Conservation (phyloP, 64 coral and sea anemone genomes). For the Astreopora myriophthalma region DNA sequence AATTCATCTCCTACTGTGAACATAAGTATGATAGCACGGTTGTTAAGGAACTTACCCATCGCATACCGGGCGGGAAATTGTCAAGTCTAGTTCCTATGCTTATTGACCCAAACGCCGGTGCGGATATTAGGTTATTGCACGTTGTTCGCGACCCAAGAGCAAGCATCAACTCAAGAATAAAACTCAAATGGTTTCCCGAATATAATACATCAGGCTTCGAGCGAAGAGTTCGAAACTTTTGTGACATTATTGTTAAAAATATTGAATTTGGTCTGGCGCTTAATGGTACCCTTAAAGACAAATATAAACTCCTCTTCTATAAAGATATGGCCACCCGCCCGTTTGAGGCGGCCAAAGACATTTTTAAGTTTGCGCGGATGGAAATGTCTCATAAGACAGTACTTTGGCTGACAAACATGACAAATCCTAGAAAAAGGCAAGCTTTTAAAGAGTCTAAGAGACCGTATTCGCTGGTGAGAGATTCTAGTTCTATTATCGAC, state of each 20-base stretch:
- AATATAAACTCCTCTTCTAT: constrained; percentile 33
- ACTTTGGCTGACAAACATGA: constrained; percentile 4
- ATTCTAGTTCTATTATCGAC: constrained; percentile 11
- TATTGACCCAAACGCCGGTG: neutral
- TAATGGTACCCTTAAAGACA: neutral
- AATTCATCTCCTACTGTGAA: neutral
- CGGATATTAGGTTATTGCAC: constrained; percentile 19
- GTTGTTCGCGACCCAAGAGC: constrained; percentile 27
- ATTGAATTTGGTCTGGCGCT: constrained; percentile 11
- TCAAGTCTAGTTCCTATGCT: constrained; percentile 10
- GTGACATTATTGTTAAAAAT: neutral
- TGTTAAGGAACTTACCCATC: neutral
- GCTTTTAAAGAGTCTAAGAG: neutral
- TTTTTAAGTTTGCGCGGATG: constrained; percentile 3
- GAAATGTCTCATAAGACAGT: neutral
- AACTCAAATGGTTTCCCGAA: constrained; percentile 13
- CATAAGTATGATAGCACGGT: neutral
- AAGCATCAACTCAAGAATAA: constrained; percentile 31
- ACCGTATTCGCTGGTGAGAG: constrained; percentile 7
- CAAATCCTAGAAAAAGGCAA: neutral
- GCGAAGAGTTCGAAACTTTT: constrained; percentile 4
- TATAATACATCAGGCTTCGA: neutral
- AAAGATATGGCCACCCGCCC: neutral
- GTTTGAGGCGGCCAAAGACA: neutral
- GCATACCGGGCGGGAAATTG: neutral